phyloP scores from a whole-genome alignment of 2,797 vertebrate species.

The Acipenser ruthenus region DNA sequence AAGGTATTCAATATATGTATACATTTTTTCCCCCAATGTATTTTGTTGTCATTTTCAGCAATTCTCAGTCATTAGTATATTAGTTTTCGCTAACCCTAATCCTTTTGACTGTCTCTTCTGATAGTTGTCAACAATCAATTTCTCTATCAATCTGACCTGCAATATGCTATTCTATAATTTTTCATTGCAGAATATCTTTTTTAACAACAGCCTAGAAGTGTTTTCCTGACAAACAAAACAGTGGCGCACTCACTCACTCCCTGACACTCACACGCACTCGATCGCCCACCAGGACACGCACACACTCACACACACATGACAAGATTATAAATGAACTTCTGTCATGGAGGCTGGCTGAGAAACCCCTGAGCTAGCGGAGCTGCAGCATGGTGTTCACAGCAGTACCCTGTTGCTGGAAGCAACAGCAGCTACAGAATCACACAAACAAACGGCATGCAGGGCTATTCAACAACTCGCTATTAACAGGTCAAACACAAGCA shows the following conservation, averaged over 20 bases:
- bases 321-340: conserved; percentile 1
- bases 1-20: too few relatives aligned
- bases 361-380: not conserved
- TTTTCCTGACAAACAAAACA: not conserved
- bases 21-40: not conserved
- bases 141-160: too few relatives aligned
- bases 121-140: too few relatives aligned
- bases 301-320: not conserved
- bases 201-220: too few relatives aligned
- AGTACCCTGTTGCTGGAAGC: not conserved
- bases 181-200: too few relatives aligned
- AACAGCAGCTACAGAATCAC: not conserved
- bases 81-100: too few relatives aligned
- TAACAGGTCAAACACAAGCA: too few relatives aligned
- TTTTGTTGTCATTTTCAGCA: too few relatives aligned
- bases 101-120: not conserved
- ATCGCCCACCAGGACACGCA: not conserved
- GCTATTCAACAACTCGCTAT: too few relatives aligned
- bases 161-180: too few relatives aligned
- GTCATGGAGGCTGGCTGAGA: not conserved
- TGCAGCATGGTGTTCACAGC: not conserved
- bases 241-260: not conserved
- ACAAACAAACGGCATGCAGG: not conserved
- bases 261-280: not conserved
- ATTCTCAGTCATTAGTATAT: too few relatives aligned